Base-by-base conservation (phyloP, 2,797 vertebrate genomes). In the Propithecus deckenii region DNA sequence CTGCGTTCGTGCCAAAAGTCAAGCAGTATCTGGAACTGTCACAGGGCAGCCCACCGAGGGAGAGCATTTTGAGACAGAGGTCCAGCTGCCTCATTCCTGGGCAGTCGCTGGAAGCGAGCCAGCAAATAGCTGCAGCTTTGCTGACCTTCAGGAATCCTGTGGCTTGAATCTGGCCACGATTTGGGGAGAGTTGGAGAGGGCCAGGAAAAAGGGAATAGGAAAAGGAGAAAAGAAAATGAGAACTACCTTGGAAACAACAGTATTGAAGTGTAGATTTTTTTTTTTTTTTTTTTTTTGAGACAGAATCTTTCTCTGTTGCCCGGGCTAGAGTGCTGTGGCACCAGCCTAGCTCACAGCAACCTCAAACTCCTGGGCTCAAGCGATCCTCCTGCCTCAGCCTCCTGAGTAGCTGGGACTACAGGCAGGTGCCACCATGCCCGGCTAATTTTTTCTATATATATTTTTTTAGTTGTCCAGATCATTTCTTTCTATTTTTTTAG, bases 111-210 rank as follows among this genome's bases (percentile, higher is more conserved):
- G 89, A 79, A 41, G 28, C 25, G 4, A 18, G 55, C 35, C 94
- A 97, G 50, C 4, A 43, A 92, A 90, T 25, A 69, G 38, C 59
- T 74, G 32, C 25, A 50, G 71, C 55, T 94, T 92, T 87, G 83
- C n/a, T 63, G 63, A 65, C 78, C 57, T 97, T 86, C n/a, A 41
- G 65, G 69, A 92, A 46, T 55, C 46, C 18, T 84, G 0, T 13
- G 50, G 48, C n/a, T 86, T 71, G 78, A 95, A 87, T 55, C 80
- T 88, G 76, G 80, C 35, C 72, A 67, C 67, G 61, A 43, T 46
- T 87, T 72, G 48, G 69, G 55, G 63, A 74, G 59, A 46, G 28
- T 18, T 5, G n/a, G 7, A 84, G 38, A 93, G 10, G 43, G 41
- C 4, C 3, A 52, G 17, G 57, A 50, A 63, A 89, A 38, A 9